Evolutionary conservation across 2,113 vertebrate genomes (phyloP), one percentile per base, ranked within the genome.

Genomic region (Bujurquina vittata): DNA sequence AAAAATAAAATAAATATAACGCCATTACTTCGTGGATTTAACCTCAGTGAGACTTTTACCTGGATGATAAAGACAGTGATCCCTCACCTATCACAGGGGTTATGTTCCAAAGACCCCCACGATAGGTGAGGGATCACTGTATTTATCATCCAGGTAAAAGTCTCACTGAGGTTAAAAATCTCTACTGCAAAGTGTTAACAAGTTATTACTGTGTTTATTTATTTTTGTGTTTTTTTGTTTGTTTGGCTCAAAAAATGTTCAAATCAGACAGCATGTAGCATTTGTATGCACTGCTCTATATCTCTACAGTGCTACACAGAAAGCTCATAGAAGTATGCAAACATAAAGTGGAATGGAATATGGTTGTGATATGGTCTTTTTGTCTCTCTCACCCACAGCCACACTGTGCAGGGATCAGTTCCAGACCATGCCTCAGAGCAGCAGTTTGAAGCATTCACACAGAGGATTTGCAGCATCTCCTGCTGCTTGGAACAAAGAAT

Each of bases 381-480:
- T 80, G 65, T 33, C 40, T 75, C 60, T 31, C 20, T 67, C 79
- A 43, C 72, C 67, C 56, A 61, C 35, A 58, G 58, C 37, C 82
- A 61, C 57, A 87, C 49, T 79, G 55, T 22, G 18, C 29, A 74
- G 43, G 91, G 93, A 94, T 94, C 89, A 92, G 94, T 94, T 95
- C 94, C 91, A 90, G 86, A 88, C 84, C 67, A 78, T 87, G 91
- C 81, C 81, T 82, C 83, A 33, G 76, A 82, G 85, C 85, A 84
- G 85, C 88, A 90, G 69, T 73, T 78, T 90, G 91, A 88, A 89
- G 81, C 78, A 87, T 92, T 81, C 90, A 92, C 86, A 90, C 87
- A 81, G 69, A 84, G 92, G 93, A 94, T 95, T 94, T 94, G 75
- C 31, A 90, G 79, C 87, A 79, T 90, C 81, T 92, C 75, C 65